These are phyloP conservation scores for Rhodeus uyekii DNA, from an alignment of 2,797 vertebrate genomes.

Conservation along the genomic window DNA sequence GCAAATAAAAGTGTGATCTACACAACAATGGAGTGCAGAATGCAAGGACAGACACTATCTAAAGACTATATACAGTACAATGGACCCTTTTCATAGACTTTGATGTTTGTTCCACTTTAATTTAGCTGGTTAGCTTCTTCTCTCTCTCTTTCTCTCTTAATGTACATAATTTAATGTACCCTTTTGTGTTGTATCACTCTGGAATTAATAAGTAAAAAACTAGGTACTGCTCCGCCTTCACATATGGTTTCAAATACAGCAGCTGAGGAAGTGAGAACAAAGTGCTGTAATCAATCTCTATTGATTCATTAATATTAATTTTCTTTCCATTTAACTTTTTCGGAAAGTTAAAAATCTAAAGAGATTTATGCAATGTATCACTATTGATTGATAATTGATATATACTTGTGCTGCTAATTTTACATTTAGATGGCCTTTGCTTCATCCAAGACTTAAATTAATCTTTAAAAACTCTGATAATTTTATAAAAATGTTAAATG, in stretches of 20 bases:
- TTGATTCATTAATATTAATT: not conserved
- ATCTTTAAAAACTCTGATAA: not conserved
- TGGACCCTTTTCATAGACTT: not conserved
- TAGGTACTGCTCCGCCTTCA: not conserved
- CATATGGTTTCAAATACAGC: not conserved
- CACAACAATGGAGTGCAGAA: not conserved
- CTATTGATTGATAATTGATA: too few relatives aligned
- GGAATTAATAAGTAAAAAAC: not conserved
- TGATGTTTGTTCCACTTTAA: not conserved
- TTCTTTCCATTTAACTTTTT: not conserved
- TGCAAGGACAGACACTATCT: conserved; percentile 1
- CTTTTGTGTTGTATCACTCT: not conserved
- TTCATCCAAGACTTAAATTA: not conserved
- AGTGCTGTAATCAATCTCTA: not conserved
- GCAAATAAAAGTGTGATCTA: conserved; percentile 19
- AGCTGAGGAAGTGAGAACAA: not conserved
- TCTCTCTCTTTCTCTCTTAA: not conserved
- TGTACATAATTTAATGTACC: not conserved
- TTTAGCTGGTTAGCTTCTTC: not conserved
- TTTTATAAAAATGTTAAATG: not conserved
- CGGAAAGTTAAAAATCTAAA: not conserved
- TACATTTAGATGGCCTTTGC: not conserved
- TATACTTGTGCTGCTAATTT: not conserved
- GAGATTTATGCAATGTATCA: not conserved
- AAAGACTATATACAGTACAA: not conserved